phyloP scores from a whole-genome alignment of 2,797 vertebrate genomes.

The Gallinago nigripennis region DNA sequence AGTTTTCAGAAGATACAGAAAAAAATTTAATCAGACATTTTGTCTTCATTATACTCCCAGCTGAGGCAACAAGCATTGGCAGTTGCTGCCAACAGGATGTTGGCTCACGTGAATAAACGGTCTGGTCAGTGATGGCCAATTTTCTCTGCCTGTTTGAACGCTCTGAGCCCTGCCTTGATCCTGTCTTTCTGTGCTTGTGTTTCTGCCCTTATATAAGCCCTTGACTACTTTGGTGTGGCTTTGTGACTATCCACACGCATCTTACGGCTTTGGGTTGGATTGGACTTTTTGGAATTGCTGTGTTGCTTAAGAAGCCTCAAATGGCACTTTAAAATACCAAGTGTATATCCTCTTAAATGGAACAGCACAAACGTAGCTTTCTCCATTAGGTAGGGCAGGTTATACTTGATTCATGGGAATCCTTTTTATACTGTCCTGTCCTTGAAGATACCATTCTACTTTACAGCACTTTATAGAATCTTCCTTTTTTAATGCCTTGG shows the following conservation, averaged over 20 bases:
- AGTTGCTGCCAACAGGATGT: not conserved
- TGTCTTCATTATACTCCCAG: not conserved
- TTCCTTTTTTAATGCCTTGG: not conserved
- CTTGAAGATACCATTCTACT: not conserved
- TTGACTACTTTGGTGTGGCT: not conserved
- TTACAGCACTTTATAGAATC: not conserved
- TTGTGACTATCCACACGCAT: not conserved
- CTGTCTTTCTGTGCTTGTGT: not conserved
- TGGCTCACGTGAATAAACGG: not conserved
- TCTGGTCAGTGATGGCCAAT: not conserved
- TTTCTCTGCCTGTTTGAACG: not conserved
- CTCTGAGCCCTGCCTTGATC: not conserved
- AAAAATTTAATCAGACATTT: not conserved
- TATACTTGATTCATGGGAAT: not conserved
- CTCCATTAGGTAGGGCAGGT: not conserved
- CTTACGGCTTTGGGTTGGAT: not conserved
- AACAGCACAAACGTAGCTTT: not conserved
- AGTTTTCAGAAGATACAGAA: not conserved
- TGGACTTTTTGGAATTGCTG: not conserved
- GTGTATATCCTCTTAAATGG: not conserved
- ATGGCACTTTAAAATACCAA: accelerated
- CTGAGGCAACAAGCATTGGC: not conserved
- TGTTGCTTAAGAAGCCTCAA: not conserved
- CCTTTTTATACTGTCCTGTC: not conserved
- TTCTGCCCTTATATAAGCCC: not conserved